Base-by-base conservation (phyloP, 2,888 invertebrate genomes). In the Hoplodrina blanda region DNA sequence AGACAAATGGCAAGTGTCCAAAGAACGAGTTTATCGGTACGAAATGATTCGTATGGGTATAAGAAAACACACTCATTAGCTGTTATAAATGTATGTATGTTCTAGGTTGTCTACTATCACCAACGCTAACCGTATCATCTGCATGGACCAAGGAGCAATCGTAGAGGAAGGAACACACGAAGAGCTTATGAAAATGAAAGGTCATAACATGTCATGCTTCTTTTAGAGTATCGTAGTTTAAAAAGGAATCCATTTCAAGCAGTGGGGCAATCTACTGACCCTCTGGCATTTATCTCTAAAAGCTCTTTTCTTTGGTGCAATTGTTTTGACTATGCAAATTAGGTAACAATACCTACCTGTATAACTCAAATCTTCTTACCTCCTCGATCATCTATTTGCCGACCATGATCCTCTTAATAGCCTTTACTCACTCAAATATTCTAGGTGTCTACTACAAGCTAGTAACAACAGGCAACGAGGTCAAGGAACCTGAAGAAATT, bases 121-220 rank as follows among this genome's bases (percentile, higher is more conserved):
- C 0, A 97, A 97, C 86, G 97, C 97, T 25, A 97, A 97, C 87
- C 96, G 97, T 71, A 98, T 98, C 76, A 96, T 97, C 63, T 97
- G 97, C 82, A 97, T 98, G 89, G 97, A 97, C 86, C 97, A 97
- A 84, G 98, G 98, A 17, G 89, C 93, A 20, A 97, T 98, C 2
- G 97, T 97, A 0, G 98, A 98, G 89, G 96, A 97, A 89, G 98
- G 98, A 49, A 97, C 97, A 5, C 98, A 98, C 84, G 96, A 97
- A 46, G 97, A 98, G 80, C 96, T 98, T 5, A 97, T 98, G 96
- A 96, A 96, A 62, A 93, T 94, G 25, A 96, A 97, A 91, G 97
- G 97, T 87, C n/a, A 41, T 41, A 11, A 41, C 13, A 41, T 41
- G 13, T 8, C 41, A 41, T 10, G 11, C 41, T 11, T 41, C 11